Base-by-base conservation (phyloP, 92 coral and sea anemone genomes). In the Isaurus tuberculatus region DNA sequence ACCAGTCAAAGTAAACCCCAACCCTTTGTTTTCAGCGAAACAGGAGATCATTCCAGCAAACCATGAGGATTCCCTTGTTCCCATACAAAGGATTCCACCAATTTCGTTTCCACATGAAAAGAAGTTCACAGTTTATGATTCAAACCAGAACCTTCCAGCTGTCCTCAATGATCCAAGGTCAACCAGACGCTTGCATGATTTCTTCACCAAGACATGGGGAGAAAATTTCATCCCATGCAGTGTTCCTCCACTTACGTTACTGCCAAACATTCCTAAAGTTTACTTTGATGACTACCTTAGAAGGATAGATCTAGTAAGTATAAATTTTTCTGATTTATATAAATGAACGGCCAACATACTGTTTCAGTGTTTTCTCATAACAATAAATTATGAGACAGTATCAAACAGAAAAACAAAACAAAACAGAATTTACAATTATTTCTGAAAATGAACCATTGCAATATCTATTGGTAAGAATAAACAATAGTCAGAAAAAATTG, bases 61-160 rank as follows among this genome's bases (percentile, higher is more conserved):
- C 43, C 71, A 71, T 55, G 98, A 96, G 23, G 98, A 96, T 73
- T 65, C 92, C 8, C 90, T 91, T 65, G 92, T 88, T 66, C 94
- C 96, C 20, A 88, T 93, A 73, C 91, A 93, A 68, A 81, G 95
- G 68, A 40, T 95, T 19, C 98, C 98, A 22, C 96, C 98, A 7
- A 95, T 95, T 53, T 81, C 92, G 23, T 95, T 95, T 82, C 91
- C 90, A 53, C 89, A 91, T 69, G 94, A 89, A 16, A 86, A 85
- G 6, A 86, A 95, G 67, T 95, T 94, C 87, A 95, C 98, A 32
- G 95, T 95, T 31, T 95, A 91, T 72, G 94, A 97, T 5, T 94
- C 96, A 1, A 95, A 95, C n/a, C 98, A 95, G 75, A 95, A 95
- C 84, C 91, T 95, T 32, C 98, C 97, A 32, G 98, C 98, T 58